Evolutionary conservation across 1,140 invertebrate genomes (phyloP).

Genomic region (Triops cancriformis): DNA sequence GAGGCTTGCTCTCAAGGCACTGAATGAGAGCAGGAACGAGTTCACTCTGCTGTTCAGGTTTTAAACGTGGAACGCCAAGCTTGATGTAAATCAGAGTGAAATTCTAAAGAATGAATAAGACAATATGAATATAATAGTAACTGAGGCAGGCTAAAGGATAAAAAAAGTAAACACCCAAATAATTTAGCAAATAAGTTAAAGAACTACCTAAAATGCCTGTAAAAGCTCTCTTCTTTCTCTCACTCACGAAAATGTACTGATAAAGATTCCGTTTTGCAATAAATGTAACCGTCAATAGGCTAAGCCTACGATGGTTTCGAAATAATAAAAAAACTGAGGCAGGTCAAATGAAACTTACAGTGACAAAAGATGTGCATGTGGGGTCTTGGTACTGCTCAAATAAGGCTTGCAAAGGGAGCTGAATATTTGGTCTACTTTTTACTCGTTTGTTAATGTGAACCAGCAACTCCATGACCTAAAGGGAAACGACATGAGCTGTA

Average conservation of each 20-base stretch:
- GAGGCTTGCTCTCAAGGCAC: constrained; percentile 63
- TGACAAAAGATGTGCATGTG: constrained; percentile 67
- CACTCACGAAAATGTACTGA: no score
- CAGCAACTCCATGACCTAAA: constrained; percentile 81
- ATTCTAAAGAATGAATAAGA: constrained; percentile 68
- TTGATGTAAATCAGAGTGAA: constrained; percentile 91
- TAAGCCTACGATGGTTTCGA: no score
- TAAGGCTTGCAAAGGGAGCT: constrained; percentile 76
- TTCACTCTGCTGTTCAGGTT: constrained; percentile 61
- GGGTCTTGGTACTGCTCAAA: constrained; percentile 72
- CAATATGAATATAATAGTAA: no score
- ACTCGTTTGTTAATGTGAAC: constrained; percentile 84
- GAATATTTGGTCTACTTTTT: constrained; percentile 71
- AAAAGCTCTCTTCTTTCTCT: no score
- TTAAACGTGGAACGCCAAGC: constrained; percentile 75
- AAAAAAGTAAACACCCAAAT: no score
- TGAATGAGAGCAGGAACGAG: constrained; percentile 66
- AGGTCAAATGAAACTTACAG: constrained; percentile 45
- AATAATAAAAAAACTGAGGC: no score
- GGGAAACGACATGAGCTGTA: constrained; percentile 26
- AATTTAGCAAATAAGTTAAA: no score
- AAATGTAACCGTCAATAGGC: no score
- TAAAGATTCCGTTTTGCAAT: no score
- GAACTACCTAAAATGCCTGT: no score
- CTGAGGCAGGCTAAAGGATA: no score